Evolutionary conservation across 2,888 invertebrate genomes (phyloP).

Genomic region (Orchesella flavescens): DNA sequence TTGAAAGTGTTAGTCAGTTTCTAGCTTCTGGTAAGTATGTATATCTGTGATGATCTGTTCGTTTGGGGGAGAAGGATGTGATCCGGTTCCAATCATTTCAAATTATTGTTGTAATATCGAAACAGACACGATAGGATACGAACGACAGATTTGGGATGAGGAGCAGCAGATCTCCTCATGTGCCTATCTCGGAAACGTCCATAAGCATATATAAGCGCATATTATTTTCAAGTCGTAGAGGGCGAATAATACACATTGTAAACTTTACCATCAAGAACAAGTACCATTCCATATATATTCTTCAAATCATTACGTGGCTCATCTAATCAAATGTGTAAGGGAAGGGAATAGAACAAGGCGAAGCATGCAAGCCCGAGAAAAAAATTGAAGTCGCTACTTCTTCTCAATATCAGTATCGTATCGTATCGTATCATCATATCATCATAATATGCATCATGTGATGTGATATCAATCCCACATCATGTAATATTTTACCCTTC

Average conservation of each 20-base stretch:
- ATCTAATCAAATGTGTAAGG: constrained; percentile 62
- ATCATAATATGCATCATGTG: constrained; percentile 41
- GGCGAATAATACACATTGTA: neutral
- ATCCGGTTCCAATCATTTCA: constrained; percentile 62
- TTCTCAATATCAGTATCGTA: too few relatives aligned
- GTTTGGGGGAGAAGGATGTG: constrained; percentile 44
- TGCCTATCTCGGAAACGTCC: neutral
- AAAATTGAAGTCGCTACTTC: neutral
- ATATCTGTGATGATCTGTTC: constrained; percentile 20
- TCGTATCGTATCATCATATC: constrained; percentile 1
- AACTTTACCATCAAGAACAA: neutral
- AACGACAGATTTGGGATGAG: constrained; percentile 29
- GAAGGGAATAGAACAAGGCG: constrained; percentile 20
- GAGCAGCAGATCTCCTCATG: too few relatives aligned
- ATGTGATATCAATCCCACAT: constrained; percentile 31
- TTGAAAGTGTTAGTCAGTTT: neutral
- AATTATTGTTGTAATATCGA: constrained; percentile 51
- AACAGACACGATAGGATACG: neutral
- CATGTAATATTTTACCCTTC: constrained; percentile 21
- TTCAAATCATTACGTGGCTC: constrained; percentile 14
- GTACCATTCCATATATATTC: neutral
- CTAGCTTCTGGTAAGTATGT: constrained; percentile 13
- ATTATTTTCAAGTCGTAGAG: neutral
- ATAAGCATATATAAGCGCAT: neutral
- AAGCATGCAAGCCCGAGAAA: neutral